Evolutionary conservation across 2,113 vertebrate genomes (phyloP), one percentile per base, ranked within the genome.

Genomic region (Sclerurus mexicanus): DNA sequence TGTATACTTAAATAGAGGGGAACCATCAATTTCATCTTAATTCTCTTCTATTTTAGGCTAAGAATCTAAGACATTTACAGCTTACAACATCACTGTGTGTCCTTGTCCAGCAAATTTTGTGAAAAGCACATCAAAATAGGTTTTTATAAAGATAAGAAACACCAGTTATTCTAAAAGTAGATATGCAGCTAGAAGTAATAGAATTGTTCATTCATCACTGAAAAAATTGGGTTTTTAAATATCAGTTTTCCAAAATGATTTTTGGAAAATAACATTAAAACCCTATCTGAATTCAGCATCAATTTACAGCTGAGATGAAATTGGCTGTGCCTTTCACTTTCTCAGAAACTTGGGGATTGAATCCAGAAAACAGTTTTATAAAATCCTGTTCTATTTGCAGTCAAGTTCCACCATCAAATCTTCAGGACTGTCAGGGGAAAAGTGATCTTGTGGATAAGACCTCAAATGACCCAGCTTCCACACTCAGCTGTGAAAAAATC

Each of bases 331-430:
- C 49, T 87, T 93, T 89, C 56, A 50, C 40, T 90, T 89, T 80
- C 55, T 71, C 71, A 83, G 59, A 94, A 87, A 50, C 66, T 76
- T 62, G 37, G 35, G 30, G 27, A 75, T 2, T 19, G 35, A 88
- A 85, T 93, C 89, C 86, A 92, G 64, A 84, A 95, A 89, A 64
- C 10, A 59, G 25, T 62, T 91, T 92, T 91, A 74, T 39, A 84
- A 85, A 90, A 76, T 75, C 37, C 56, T 79, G 35, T 93, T 93
- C 37, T 94, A 66, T 74, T 85, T 96, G 46, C 2, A 7, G 66
- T 79, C 37, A 87, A 69, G 82, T 93, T 82, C 59, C 47, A 47
- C 22, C 37, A 83, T 11, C 0, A 1, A 47, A 85, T 85, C 50
- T 66, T 53, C n/a, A 25, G 25, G 42, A 40, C 10, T 58, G 25